These are phyloP conservation scores for Mormyrus lacerda DNA, from an alignment of 2,113 vertebrate genomes.

Conservation along the genomic window DNA sequence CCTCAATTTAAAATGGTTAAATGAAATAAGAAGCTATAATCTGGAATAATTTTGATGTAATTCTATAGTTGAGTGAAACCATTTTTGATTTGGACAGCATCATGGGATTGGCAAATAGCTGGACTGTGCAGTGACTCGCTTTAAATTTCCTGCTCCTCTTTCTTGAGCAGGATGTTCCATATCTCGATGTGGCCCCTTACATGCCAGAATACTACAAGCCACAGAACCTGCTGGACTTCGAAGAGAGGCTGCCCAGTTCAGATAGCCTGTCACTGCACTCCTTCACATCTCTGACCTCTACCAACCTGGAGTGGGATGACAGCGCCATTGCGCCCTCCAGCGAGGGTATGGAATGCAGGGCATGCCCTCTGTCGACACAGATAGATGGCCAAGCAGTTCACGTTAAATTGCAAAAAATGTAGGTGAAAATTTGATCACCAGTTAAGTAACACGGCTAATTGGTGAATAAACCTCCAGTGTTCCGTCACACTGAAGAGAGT, in stretches of 20 bases:
- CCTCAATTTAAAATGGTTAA: neutral
- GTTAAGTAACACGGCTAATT: neutral
- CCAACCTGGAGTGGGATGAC: slow-evolving; percentile 97
- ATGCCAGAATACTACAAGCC: slow-evolving; percentile 99
- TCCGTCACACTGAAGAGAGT: neutral
- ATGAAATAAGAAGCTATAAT: neutral
- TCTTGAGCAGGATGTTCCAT: slow-evolving; percentile 79
- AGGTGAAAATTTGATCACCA: neutral
- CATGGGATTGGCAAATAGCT: neutral
- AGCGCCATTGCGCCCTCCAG: slow-evolving; percentile 95
- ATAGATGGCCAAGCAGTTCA: neutral
- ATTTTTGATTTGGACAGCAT: neutral
- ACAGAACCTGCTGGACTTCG: slow-evolving; percentile 89
- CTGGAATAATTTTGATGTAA: neutral
- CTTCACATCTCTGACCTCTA: slow-evolving; percentile 91
- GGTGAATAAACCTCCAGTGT: neutral
- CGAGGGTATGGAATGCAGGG: slow-evolving; percentile 70
- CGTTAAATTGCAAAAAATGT: neutral
- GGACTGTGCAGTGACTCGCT: neutral
- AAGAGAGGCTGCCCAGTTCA: slow-evolving; percentile 85
- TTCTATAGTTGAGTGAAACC: neutral
- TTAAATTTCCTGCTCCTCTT: neutral
- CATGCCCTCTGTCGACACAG: neutral
- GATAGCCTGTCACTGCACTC: slow-evolving; percentile 96
- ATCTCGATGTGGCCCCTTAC: slow-evolving; percentile 91